Evolutionary conservation across 2,888 invertebrate genomes (phyloP).

Genomic region (Melinaea marsaeus): DNA sequence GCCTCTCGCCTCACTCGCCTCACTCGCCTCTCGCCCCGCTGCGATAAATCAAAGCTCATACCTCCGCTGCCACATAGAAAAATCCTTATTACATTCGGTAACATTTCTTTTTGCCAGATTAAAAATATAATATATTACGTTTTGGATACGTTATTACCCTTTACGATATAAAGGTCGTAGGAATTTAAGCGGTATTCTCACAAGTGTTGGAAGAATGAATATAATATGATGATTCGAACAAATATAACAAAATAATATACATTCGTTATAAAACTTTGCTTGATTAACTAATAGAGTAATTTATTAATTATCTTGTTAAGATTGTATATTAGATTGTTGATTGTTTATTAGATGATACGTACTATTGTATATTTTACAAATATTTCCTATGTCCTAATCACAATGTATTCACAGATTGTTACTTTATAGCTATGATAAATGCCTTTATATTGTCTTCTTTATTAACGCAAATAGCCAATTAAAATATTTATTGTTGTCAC

Average conservation of each 20-base stretch:
- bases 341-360: too few relatives aligned
- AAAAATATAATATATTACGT: slow-evolving; percentile 26
- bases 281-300: too few relatives aligned
- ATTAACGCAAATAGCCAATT: not conserved
- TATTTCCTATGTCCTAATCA: not conserved
- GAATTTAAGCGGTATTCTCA: too few relatives aligned
- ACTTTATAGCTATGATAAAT: not conserved
- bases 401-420: not conserved
- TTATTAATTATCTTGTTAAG: too few relatives aligned
- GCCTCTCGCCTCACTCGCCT: too few relatives aligned
- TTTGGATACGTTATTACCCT: slow-evolving; percentile 6
- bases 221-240: too few relatives aligned
- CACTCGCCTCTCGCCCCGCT: slow-evolving; percentile 42
- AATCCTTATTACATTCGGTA: slow-evolving; percentile 73
- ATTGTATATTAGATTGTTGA: too few relatives aligned
- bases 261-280: too few relatives aligned
- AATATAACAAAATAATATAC: too few relatives aligned
- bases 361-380: not conserved
- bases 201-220: too few relatives aligned
- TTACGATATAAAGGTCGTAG: too few relatives aligned
- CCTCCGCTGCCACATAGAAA: slow-evolving; percentile 67
- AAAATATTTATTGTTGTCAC: slow-evolving; percentile 4
- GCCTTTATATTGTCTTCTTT: not conserved
- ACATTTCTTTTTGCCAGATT: slow-evolving; percentile 51
- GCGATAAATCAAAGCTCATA: slow-evolving; percentile 77